These are phyloP conservation scores for Trichogramma dendrolimi DNA, from an alignment of 2,888 invertebrate species.

Conservation along the genomic window DNA sequence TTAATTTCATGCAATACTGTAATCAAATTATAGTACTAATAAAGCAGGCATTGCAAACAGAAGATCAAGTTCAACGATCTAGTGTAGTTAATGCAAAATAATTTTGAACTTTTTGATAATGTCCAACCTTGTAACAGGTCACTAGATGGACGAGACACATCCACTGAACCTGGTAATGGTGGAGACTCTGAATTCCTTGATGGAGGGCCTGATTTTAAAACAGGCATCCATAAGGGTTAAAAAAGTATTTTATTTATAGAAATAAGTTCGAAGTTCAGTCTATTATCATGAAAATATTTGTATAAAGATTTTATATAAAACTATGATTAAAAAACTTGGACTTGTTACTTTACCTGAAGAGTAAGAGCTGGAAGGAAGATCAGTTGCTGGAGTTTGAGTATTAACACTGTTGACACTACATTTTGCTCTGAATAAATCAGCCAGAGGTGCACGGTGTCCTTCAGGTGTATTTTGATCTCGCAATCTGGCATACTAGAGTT, in stretches of 20 bases:
- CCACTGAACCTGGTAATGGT: conserved; percentile 62
- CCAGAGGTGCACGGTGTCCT: conserved; percentile 79
- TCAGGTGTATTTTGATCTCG: conserved; percentile 70
- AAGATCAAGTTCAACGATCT: not conserved
- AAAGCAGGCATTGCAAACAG: not conserved
- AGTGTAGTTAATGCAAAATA: too few relatives aligned
- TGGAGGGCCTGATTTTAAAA: conserved; percentile 58
- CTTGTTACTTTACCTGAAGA: conserved; percentile 61
- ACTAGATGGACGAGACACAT: conserved; percentile 59
- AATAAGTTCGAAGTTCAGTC: conserved; percentile 9
- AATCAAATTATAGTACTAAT: too few relatives aligned
- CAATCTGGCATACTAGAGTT: conserved; percentile 47
- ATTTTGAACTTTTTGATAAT: conserved; percentile 16
- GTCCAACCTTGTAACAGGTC: conserved; percentile 54
- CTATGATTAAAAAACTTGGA: not conserved
- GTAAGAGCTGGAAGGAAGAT: conserved; percentile 64
- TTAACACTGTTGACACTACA: conserved; percentile 64
- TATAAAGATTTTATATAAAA: conserved; percentile 5
- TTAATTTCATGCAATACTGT: too few relatives aligned
- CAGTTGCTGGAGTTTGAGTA: conserved; percentile 78
- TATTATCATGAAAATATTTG: conserved; percentile 3
- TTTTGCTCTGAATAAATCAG: conserved; percentile 66
- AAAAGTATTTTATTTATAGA: not conserved
- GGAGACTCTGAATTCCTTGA: conserved; percentile 66
- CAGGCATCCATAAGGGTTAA: conserved; percentile 35